A percentile compares a stretch with the other conserved stretches of the same genome.
phyloP scores from a whole-genome alignment of 2,797 vertebrate genomes.

The Rhinoraja longicauda region DNA sequence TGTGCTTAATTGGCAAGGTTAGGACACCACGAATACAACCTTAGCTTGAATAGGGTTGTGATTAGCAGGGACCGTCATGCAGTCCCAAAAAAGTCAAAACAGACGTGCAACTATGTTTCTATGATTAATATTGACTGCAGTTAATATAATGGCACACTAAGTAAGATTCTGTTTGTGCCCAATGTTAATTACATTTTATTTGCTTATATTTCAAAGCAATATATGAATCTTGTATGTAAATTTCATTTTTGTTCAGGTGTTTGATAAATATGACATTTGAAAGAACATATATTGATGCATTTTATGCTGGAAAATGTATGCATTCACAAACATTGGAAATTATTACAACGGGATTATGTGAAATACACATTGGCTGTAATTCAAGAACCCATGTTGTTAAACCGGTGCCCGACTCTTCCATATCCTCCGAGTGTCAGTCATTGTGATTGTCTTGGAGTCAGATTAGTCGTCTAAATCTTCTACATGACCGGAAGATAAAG shows the following conservation, averaged over 20 bases:
- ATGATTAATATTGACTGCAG: conserved; percentile 29
- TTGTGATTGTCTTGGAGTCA: background rate
- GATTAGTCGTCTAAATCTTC: background rate
- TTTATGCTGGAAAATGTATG: background rate
- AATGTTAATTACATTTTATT: background rate
- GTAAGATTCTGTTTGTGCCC: background rate
- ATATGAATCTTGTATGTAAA: background rate
- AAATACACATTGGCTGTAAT: background rate
- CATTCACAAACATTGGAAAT: background rate
- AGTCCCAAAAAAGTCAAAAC: conserved; percentile 45
- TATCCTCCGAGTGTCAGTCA: background rate
- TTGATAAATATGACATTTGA: background rate
- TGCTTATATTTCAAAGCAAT: background rate
- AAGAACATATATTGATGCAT: background rate
- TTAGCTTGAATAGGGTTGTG: conserved; percentile 17
- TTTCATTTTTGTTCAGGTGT: background rate
- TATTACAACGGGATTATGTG: conserved; percentile 27
- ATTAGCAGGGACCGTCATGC: background rate
- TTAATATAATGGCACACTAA: background rate
- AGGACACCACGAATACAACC: background rate
- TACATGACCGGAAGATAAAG: background rate
- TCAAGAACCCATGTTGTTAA: background rate
- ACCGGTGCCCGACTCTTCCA: background rate
- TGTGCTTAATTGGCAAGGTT: conserved; percentile 22
- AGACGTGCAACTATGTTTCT: conserved; percentile 53